A percentile compares a stretch with the other conserved stretches of the same genome.
These are phyloP conservation scores for Chorisops tibialis DNA, from an alignment of 2,888 invertebrate genomes.

Conservation along the genomic window DNA sequence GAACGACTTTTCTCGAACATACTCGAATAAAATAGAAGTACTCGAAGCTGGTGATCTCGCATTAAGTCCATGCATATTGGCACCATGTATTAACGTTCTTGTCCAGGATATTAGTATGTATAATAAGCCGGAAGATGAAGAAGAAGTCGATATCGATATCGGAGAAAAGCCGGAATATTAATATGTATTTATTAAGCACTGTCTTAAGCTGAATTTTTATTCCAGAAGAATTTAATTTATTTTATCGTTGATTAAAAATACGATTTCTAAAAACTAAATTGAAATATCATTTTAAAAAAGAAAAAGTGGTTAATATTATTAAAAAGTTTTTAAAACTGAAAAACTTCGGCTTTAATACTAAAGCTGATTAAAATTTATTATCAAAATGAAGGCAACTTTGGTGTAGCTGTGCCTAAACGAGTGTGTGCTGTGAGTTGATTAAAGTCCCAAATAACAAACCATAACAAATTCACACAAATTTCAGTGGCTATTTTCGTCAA, in stretches of 20 bases:
- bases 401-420: too few species aligned
- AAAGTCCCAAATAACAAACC: too few species aligned
- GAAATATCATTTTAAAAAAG: too few species aligned
- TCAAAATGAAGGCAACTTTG: too few species aligned
- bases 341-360: too few species aligned
- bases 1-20: slow-evolving; percentile 37
- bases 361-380: too few species aligned
- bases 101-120: slow-evolving; percentile 35
- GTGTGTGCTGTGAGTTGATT: too few species aligned
- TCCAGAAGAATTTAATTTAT: neutral
- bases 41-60: slow-evolving; percentile 39
- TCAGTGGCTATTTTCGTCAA: too few species aligned
- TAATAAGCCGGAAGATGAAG: neutral
- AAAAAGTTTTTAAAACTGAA: too few species aligned
- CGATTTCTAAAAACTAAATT: too few species aligned
- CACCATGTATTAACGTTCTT: slow-evolving; percentile 41
- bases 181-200: neutral
- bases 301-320: too few species aligned
- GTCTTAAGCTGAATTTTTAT: neutral
- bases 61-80: slow-evolving; percentile 35
- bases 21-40: slow-evolving; percentile 39
- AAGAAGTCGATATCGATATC: neutral
- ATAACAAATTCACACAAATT: too few species aligned
- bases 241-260: neutral
- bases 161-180: neutral